A percentile compares a stretch with the other conserved stretches of the same genome.
Conservation (phyloP, 2,113 vertebrate species). For the Istiophorus platypterus region DNA sequence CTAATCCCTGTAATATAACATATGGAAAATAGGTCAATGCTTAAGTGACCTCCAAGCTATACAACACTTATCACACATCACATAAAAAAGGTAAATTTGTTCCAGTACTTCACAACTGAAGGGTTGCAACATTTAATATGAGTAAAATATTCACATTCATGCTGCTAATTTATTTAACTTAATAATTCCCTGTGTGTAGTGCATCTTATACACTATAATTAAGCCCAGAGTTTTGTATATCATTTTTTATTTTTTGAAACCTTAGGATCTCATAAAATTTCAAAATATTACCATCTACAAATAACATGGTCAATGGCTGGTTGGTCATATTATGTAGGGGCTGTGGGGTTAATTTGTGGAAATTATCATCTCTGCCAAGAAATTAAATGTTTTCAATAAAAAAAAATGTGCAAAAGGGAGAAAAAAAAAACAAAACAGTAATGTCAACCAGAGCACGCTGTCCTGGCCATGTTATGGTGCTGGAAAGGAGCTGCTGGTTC, state of each 20-base stretch:
- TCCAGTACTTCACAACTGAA: too few species aligned
- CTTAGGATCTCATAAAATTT: too few species aligned
- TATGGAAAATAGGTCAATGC: neutral
- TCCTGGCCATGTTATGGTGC: neutral
- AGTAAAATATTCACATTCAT: neutral
- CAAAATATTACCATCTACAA: too few species aligned
- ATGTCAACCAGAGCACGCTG: neutral
- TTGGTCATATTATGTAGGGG: neutral
- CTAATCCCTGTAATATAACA: neutral
- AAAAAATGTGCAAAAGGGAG: neutral
- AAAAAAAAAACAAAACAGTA: neutral
- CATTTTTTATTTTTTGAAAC: too few species aligned
- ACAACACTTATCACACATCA: neutral
- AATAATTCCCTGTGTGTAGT: neutral
- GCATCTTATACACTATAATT: too few species aligned
- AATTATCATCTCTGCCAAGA: constrained; percentile 30
- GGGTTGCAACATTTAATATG: neutral
- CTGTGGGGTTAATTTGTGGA: neutral
- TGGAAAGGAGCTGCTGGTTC: constrained; percentile 17
- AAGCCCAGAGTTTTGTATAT: too few species aligned
- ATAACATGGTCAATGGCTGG: neutral
- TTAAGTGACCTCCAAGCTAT: neutral
- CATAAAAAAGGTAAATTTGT: neutral
- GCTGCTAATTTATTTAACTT: neutral
- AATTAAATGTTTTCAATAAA: constrained; percentile 9